These are phyloP conservation scores for Pseudorhombus dupliciocellatus DNA, from an alignment of 2,113 vertebrate genomes.

Conservation along the genomic window DNA sequence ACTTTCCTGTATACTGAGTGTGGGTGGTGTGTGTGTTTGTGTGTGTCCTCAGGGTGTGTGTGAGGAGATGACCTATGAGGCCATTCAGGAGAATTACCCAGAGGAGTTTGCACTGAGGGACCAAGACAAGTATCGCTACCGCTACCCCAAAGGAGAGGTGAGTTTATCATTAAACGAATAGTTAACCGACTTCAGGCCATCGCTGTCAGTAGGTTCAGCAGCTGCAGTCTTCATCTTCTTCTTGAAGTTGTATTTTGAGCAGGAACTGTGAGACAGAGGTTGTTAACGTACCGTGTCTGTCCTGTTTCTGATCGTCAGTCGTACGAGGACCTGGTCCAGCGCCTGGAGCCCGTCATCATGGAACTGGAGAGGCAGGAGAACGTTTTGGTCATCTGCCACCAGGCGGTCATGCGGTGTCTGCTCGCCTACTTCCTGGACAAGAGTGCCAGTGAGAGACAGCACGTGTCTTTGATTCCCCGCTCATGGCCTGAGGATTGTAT, in stretches of 20 bases:
- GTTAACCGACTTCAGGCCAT: no score
- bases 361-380: slow-evolving; percentile 95
- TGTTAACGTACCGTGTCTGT: no score
- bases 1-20: neutral
- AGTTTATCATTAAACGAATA: no score
- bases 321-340: slow-evolving; percentile 92
- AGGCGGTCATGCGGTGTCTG: slow-evolving; percentile 92
- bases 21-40: neutral
- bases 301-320: slow-evolving; percentile 76
- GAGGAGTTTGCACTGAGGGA: slow-evolving; percentile 92
- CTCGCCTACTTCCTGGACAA: slow-evolving; percentile 94
- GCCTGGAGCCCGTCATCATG: slow-evolving; percentile 94
- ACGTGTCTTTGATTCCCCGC: neutral
- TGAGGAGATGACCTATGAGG: slow-evolving; percentile 94
- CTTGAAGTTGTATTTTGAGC: no score
- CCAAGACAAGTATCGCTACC: slow-evolving; percentile 94
- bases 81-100: slow-evolving; percentile 88
- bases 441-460: slow-evolving; percentile 80
- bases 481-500: no score
- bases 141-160: slow-evolving; percentile 94
- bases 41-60: slow-evolving; percentile 85
- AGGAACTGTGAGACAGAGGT: no score
- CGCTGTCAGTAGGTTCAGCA: no score
- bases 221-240: no score
- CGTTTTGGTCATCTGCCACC: slow-evolving; percentile 90